Evolutionary conservation across 2,888 invertebrate species (phyloP).

Genomic region (Macrosiphum euphorbiae): DNA sequence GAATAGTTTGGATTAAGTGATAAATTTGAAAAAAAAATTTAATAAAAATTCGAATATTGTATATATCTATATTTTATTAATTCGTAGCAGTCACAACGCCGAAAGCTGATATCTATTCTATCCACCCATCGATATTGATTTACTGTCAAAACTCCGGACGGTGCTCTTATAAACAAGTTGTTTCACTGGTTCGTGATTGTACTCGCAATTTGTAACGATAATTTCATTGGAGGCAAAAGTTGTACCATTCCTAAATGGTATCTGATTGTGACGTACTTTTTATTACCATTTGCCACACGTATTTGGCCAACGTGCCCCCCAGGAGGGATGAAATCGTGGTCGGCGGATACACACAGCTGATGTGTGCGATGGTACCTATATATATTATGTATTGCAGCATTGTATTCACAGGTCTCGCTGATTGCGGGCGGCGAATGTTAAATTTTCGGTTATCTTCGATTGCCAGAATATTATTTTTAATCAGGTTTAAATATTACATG

Average conservation of each 20-base stretch:
- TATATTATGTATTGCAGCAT: not conserved
- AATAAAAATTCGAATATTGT: too few species aligned
- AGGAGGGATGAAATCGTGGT: not conserved
- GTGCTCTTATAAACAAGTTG: not conserved
- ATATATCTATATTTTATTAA: not conserved
- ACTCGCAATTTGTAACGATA: not conserved
- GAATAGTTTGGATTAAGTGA: not conserved
- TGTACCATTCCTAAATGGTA: not conserved
- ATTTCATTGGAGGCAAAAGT: not conserved
- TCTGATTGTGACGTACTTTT: slow-evolving; percentile 12
- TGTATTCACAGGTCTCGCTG: not conserved
- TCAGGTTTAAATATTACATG: not conserved
- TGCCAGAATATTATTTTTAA: not conserved
- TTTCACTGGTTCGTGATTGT: not conserved
- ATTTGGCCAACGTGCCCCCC: not conserved
- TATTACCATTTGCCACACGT: slow-evolving; percentile 10
- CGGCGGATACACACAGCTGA: not conserved
- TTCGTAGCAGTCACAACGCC: not conserved
- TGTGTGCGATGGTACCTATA: not conserved
- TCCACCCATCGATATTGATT: not conserved
- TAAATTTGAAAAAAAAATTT: not conserved
- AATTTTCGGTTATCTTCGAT: not conserved
- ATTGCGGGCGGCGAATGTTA: not conserved
- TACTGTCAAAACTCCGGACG: not conserved
- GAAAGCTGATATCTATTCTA: not conserved